Percentiles rank a stretch among this genome's conserved stretches.
These are phyloP conservation scores for Athalia circularis DNA, from an alignment of 2,888 invertebrate species.

Conservation along the genomic window DNA sequence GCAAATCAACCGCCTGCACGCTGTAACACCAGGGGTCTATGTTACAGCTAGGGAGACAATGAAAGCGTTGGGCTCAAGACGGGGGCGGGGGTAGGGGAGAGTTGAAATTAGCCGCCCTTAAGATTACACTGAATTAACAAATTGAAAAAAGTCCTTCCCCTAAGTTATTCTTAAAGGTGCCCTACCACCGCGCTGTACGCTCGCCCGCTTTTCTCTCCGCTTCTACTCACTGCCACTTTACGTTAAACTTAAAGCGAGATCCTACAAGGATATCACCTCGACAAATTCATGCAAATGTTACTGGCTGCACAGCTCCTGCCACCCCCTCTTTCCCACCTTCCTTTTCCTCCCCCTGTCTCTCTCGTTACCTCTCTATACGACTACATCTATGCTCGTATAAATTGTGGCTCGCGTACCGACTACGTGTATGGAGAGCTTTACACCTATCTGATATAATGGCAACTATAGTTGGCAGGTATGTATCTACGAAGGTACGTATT, in stretches of 20 bases:
- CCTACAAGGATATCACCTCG: slow-evolving; percentile 61
- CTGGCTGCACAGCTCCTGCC: slow-evolving; percentile 54
- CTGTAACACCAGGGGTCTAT: neutral
- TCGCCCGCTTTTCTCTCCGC: neutral
- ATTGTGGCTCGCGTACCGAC: slow-evolving; percentile 2
- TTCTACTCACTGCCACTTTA: slow-evolving; percentile 25
- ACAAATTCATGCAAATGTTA: slow-evolving; percentile 69
- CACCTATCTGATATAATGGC: slow-evolving; percentile 43
- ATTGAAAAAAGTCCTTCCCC: slow-evolving; percentile 68
- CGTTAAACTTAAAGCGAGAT: slow-evolving; percentile 55
- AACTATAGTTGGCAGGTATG: slow-evolving; percentile 38
- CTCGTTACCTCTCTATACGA: slow-evolving; percentile 41
- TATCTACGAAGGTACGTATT: neutral
- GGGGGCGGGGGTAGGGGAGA: slow-evolving; percentile 45
- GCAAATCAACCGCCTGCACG: slow-evolving; percentile 27
- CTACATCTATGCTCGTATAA: slow-evolving; percentile 32
- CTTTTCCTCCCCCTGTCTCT: neutral
- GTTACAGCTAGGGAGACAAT: slow-evolving; percentile 24
- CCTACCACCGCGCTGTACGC: slow-evolving; percentile 43
- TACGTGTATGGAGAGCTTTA: slow-evolving; percentile 38
- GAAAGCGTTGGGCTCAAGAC: slow-evolving; percentile 16
- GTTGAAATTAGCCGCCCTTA: slow-evolving; percentile 69
- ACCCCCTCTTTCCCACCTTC: neutral
- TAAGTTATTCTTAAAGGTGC: slow-evolving; percentile 59
- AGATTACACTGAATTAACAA: slow-evolving; percentile 71